Evolutionary conservation across 2,797 vertebrate genomes (phyloP).

Genomic region (Hippoglossus hippoglossus): DNA sequence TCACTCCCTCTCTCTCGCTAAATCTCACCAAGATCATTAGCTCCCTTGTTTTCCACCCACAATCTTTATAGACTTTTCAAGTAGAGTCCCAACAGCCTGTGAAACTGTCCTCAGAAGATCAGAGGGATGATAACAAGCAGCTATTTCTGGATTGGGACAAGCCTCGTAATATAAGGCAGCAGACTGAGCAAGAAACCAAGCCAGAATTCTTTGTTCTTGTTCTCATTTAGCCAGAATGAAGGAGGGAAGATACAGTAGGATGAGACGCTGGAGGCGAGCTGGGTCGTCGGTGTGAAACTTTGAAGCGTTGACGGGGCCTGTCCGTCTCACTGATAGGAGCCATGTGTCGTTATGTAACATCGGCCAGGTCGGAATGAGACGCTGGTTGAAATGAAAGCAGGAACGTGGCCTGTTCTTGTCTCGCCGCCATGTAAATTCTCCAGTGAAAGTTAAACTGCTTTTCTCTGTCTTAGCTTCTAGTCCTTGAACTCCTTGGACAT

Average conservation of each 20-base stretch:
- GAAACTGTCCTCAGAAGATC: conserved; percentile 76
- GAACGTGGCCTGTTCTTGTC: conserved; percentile 18
- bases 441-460: conserved; percentile 26
- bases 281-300: conserved; percentile 31
- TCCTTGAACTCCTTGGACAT: conserved; percentile 22
- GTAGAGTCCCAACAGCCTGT: conserved; percentile 59
- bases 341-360: conserved; percentile 22
- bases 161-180: conserved; percentile 32
- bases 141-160: conserved; percentile 75
- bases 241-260: conserved; percentile 8
- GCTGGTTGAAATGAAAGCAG: conserved; percentile 36
- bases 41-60: conserved; percentile 55
- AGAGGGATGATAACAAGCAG: conserved; percentile 78
- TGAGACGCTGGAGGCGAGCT: conserved; percentile 31
- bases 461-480: background rate
- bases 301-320: conserved; percentile 28
- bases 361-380: conserved; percentile 34
- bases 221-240: conserved; percentile 54
- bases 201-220: conserved; percentile 68
- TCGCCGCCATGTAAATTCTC: background rate
- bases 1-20: conserved; percentile 26
- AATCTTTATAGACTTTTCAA: conserved; percentile 64
- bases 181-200: conserved; percentile 36
- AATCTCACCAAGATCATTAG: conserved; percentile 70
- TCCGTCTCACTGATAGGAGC: conserved; percentile 31